Conservation (phyloP, 1,140 invertebrate species). For the Drosophila equinoxialis region DNA sequence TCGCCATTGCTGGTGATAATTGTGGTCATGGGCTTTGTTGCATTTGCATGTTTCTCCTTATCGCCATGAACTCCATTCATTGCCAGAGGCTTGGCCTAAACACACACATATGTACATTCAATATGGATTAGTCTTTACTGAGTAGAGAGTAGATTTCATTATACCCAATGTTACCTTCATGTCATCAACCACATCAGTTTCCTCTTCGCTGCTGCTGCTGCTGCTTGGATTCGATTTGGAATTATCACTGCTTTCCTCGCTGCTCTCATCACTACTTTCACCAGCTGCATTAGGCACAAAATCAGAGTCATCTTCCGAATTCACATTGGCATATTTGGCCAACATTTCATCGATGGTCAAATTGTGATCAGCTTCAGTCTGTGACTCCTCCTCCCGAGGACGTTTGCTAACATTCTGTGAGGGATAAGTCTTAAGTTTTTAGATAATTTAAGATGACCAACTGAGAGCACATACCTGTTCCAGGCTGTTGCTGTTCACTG, state of each 20-base stretch:
- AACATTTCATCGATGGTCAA: conserved; percentile 68
- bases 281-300: conserved; percentile 65
- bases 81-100: conserved; percentile 17
- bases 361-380: conserved; percentile 40
- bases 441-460: background rate
- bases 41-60: conserved; percentile 8
- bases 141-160: background rate
- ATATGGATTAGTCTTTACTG: background rate
- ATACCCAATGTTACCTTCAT: conserved; percentile 28
- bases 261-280: conserved; percentile 31
- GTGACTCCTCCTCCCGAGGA: conserved; percentile 49
- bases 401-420: conserved; percentile 47
- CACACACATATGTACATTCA: too few species aligned
- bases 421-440: background rate
- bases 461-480: conserved; percentile 33
- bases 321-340: conserved; percentile 72
- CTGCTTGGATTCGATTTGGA: conserved; percentile 30
- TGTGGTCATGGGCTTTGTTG: conserved; percentile 4
- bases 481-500: background rate
- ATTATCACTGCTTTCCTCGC: conserved; percentile 24
- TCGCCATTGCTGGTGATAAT: background rate
- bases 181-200: conserved; percentile 10
- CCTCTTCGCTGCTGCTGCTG: conserved; percentile 46
- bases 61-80: conserved; percentile 39
- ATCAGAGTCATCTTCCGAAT: conserved; percentile 75